phyloP scores from a whole-genome alignment of 2,113 vertebrate genomes.

The Lamprotornis superbus region DNA sequence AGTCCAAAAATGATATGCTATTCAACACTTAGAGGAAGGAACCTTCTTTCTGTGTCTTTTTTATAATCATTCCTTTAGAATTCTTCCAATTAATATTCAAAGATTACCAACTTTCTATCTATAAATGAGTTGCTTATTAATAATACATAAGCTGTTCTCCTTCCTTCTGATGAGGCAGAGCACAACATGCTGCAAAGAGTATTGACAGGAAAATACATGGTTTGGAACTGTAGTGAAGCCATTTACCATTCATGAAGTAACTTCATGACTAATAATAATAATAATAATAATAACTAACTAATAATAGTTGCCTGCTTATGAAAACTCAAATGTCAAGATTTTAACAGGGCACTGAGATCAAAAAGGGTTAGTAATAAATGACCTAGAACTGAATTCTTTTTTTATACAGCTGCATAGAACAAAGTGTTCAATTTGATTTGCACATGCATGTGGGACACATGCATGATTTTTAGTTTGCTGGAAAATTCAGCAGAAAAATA shows the following conservation, averaged over 20 bases:
- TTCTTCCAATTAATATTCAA: slow-evolving; percentile 52
- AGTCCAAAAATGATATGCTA: background rate
- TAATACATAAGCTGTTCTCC: slow-evolving; percentile 19
- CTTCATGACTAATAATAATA: background rate
- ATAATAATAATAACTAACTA: background rate
- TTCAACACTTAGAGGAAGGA: background rate
- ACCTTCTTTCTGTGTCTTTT: background rate
- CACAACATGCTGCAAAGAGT: background rate
- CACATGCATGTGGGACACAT: background rate
- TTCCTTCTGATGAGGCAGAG: slow-evolving; percentile 23
- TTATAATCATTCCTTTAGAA: slow-evolving; percentile 21
- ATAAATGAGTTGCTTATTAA: slow-evolving; percentile 30
- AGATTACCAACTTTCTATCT: slow-evolving; percentile 4
- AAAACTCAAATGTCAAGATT: slow-evolving; percentile 29
- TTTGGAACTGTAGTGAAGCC: background rate
- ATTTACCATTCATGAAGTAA: slow-evolving; percentile 14
- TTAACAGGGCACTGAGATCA: background rate
- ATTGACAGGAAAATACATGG: slow-evolving; percentile 36
- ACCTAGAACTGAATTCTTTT: background rate
- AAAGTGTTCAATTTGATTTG: background rate
- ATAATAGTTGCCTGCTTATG: background rate
- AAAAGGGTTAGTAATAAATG: background rate
- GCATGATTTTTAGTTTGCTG: background rate
- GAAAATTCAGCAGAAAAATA: background rate
- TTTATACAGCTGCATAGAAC: background rate